Evolutionary conservation across 2,888 invertebrate genomes (phyloP), one percentile per base, ranked within the genome.

Genomic region (Cryptops parisi): DNA sequence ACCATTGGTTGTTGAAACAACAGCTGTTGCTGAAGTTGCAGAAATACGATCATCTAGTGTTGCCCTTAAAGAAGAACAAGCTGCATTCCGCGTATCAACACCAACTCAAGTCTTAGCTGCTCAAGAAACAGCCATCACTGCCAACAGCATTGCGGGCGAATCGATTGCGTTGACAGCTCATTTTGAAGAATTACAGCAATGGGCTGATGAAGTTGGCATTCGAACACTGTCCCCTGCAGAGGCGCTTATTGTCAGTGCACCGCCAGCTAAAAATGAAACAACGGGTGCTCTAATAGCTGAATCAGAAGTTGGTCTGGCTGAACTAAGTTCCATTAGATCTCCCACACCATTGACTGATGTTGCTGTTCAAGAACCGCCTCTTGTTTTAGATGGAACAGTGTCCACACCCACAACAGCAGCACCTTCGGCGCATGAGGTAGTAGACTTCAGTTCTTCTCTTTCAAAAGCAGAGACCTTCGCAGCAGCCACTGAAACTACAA

Each of bases 201-300:
- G 51, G 51, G 51, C 51, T 6, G 51, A 51, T 17, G 51, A 51
- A 19, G 51, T 51, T n/a, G 51, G 51, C 19, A 9, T 51, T 22
- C 24, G 27, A 17, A 12, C 17, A 15, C n/a, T 22, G 5, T 51
- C 50, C 3, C 50, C 50, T 5, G 6, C 24, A 5, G 43, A 41
- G 6, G 51, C 51, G 15, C 17, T 51, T 3, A 22, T 51, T 22
- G 38, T 51, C 17, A 5, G 38, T 2, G 44, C 25, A 17, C 19
- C 51, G 19, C 22, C 41, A 1, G 15, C 24, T 19, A 19, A 44
- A 27, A 24, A 41, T 25, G 51, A 41, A 25, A 26, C 27, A 25
- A 26, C 25, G 25, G 21, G 25, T 25, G 9, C 27, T 23, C 19
- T 44, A 23, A 19, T 21, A 2, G 25, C 24, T 6, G 12, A 15